Evolutionary conservation across 1,140 invertebrate species (phyloP).

Genomic region (Drosophila serrata): DNA sequence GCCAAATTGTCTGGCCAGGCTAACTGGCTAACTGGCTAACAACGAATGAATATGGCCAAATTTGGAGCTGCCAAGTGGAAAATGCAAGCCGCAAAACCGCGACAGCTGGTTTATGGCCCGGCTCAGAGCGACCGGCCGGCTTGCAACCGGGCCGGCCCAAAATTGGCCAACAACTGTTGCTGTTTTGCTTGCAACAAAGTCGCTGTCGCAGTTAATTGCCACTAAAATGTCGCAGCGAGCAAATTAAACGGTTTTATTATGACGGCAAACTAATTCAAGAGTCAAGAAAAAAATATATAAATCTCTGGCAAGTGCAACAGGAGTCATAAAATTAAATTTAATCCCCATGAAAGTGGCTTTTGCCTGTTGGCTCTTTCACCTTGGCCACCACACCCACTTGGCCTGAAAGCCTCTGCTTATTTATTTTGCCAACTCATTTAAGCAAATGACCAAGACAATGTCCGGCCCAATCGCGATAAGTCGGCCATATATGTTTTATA

Average conservation of each 20-base stretch:
- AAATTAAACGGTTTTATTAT: slow-evolving; percentile 75
- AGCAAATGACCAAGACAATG: slow-evolving; percentile 75
- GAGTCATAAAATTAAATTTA: slow-evolving; percentile 77
- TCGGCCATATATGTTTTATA: slow-evolving; percentile 17
- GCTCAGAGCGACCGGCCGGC: slow-evolving; percentile 57
- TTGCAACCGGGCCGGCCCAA: slow-evolving; percentile 32
- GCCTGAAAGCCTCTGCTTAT: slow-evolving; percentile 52
- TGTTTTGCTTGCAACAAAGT: slow-evolving; percentile 70
- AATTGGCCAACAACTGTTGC: slow-evolving; percentile 53
- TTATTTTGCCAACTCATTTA: slow-evolving; percentile 77
- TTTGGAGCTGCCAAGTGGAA: slow-evolving; percentile 63
- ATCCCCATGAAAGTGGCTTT: slow-evolving; percentile 67
- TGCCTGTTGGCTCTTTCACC: slow-evolving; percentile 40
- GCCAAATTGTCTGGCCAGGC: slow-evolving; percentile 74
- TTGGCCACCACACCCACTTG: slow-evolving; percentile 64
- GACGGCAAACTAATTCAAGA: slow-evolving; percentile 53
- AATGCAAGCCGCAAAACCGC: slow-evolving; percentile 45
- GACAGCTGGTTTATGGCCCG: slow-evolving; percentile 64
- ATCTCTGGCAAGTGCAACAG: slow-evolving; percentile 56
- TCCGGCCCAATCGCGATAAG: slow-evolving; percentile 67
- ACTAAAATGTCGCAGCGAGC: slow-evolving; percentile 54
- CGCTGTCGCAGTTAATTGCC: slow-evolving; percentile 45
- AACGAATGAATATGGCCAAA: slow-evolving; percentile 55
- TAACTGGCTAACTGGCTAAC: slow-evolving; percentile 34
- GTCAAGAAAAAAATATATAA: slow-evolving; percentile 9